Conservation (phyloP, 2,888 invertebrate genomes). For the Rhagonycha fulva region DNA sequence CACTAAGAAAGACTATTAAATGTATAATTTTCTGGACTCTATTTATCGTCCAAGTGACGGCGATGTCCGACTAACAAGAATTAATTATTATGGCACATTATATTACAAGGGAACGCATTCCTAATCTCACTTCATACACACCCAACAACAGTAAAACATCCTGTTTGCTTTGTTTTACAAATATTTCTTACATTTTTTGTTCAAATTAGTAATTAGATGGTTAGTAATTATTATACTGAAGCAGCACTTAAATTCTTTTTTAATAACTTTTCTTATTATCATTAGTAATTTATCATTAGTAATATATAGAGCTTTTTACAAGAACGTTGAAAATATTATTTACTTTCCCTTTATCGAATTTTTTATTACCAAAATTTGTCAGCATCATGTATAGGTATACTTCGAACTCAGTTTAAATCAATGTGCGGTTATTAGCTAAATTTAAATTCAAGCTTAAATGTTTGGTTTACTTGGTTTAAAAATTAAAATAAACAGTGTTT, state of each 20-base stretch:
- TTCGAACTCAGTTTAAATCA: no score
- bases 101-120: background rate
- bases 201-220: background rate
- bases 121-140: background rate
- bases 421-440: no score
- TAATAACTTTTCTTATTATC: no score
- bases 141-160: background rate
- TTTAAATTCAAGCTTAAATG: no score
- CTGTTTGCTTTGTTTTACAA: background rate
- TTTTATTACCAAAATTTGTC: no score
- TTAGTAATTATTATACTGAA: background rate
- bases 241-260: background rate
- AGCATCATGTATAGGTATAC: no score
- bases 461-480: no score
- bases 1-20: background rate
- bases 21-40: background rate
- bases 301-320: no score
- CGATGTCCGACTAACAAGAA: background rate
- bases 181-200: background rate
- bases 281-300: no score
- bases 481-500: no score
- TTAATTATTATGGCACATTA: background rate
- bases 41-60: background rate
- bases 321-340: no score
- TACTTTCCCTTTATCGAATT: no score